Conservation (phyloP, 2,113 vertebrate species). For the Lontra canadensis region DNA sequence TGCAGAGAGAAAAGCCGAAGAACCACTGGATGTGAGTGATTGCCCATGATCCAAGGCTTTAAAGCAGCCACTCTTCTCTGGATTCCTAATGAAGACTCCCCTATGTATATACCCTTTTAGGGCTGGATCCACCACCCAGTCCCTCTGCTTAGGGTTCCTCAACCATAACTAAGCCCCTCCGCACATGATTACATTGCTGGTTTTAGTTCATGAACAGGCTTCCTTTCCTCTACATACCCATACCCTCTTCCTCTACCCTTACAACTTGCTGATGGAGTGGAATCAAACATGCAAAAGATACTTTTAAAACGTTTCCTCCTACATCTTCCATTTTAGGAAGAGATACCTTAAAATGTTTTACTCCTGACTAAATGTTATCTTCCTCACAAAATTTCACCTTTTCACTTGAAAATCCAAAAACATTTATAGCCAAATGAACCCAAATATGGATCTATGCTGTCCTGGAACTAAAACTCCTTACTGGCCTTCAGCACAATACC, state of each 20-base stretch:
- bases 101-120: not conserved
- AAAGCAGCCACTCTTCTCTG: not conserved
- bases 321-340: conserved; percentile 13
- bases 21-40: no score
- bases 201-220: not conserved
- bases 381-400: conserved; percentile 11
- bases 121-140: not conserved
- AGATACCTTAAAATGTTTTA: conserved; percentile 1
- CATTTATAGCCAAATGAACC: not conserved
- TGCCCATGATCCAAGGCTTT: not conserved
- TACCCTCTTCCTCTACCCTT: not conserved
- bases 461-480: not conserved
- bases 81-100: not conserved
- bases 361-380: not conserved
- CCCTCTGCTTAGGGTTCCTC: not conserved
- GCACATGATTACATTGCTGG: not conserved
- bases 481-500: not conserved
- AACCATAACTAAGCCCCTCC: not conserved
- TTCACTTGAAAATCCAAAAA: conserved; percentile 11
- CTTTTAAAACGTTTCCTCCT: not conserved
- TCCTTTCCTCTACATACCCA: not conserved
- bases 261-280: not conserved
- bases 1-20: not conserved
- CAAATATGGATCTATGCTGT: not conserved
- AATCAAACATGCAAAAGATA: not conserved